Percentiles rank a stretch among this genome's conserved stretches.
Evolutionary conservation across 2,797 vertebrate species (phyloP).

Genomic region (Diplodus puntazzo): DNA sequence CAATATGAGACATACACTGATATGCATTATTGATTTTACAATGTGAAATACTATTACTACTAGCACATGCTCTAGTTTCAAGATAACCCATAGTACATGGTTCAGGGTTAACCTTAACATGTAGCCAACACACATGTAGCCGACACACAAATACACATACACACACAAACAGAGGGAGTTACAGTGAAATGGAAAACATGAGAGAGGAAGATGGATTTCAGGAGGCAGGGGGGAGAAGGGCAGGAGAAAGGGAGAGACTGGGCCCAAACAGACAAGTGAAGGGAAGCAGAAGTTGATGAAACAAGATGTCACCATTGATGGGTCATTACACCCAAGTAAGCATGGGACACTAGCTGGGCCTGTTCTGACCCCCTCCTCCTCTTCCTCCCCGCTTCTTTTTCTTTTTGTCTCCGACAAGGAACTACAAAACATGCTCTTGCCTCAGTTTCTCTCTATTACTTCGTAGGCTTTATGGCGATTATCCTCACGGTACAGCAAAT

Average conservation of each 20-base stretch:
- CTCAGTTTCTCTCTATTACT: slow-evolving; percentile 42
- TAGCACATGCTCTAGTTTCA: not conserved
- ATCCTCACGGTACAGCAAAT: slow-evolving; percentile 52
- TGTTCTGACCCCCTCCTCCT: slow-evolving; percentile 57
- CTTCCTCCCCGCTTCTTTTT: slow-evolving; percentile 71
- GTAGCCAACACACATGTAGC: slow-evolving; percentile 1
- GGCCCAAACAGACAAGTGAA: slow-evolving; percentile 90
- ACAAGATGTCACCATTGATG: slow-evolving; percentile 94
- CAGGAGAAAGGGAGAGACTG: slow-evolving; percentile 65
- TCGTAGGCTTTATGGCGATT: slow-evolving; percentile 54
- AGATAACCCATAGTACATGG: slow-evolving; percentile 36
- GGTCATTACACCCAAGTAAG: slow-evolving; percentile 96
- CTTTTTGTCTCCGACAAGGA: slow-evolving; percentile 53
- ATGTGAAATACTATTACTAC: not conserved
- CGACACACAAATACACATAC: no score
- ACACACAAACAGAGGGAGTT: not conserved
- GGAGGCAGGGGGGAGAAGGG: slow-evolving; percentile 65
- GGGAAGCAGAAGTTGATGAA: slow-evolving; percentile 97
- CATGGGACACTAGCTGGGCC: slow-evolving; percentile 90
- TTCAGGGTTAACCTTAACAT: slow-evolving; percentile 81
- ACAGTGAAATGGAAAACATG: slow-evolving; percentile 34
- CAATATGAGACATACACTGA: not conserved
- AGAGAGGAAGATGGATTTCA: slow-evolving; percentile 69
- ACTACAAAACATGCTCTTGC: slow-evolving; percentile 53
- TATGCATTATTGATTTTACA: not conserved